Conservation (phyloP, 2,888 invertebrate species). For the Anorthoa munda region DNA sequence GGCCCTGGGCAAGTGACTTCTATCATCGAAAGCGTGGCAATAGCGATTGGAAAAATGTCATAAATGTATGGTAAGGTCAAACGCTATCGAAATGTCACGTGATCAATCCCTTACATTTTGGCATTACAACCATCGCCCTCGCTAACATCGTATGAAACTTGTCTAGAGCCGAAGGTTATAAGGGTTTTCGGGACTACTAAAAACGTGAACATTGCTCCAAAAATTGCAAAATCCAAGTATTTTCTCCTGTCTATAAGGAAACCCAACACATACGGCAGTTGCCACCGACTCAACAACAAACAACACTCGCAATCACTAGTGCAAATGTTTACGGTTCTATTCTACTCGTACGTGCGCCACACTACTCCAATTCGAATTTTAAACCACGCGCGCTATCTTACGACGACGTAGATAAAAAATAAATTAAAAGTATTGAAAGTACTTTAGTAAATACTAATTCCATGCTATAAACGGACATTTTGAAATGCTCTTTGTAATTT, state of each 20-base stretch:
- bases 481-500: neutral
- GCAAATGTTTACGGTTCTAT: conserved; percentile 80
- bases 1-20: too few species aligned
- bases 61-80: too few species aligned
- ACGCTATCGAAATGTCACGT: too few species aligned
- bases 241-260: conserved; percentile 52
- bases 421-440: neutral
- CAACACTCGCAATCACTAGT: conserved; percentile 83
- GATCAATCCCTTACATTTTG: too few species aligned
- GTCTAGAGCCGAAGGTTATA: too few species aligned
- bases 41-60: too few species aligned
- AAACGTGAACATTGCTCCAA: neutral
- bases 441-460: neutral
- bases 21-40: too few species aligned
- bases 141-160: too few species aligned
- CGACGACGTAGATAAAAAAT: conserved; percentile 12
- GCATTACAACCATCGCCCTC: too few species aligned
- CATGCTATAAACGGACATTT: neutral
- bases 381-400: conserved; percentile 33
- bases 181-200: neutral
- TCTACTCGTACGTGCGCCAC: conserved; percentile 67
- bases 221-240: too few species aligned
- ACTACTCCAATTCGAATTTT: conserved; percentile 65
- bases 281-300: conserved; percentile 71
- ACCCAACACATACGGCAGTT: conserved; percentile 55